Percentiles rank a stretch among this genome's conserved stretches.
phyloP scores from a whole-genome alignment of 2,888 invertebrate species.

The Scrobipalpa costella region DNA sequence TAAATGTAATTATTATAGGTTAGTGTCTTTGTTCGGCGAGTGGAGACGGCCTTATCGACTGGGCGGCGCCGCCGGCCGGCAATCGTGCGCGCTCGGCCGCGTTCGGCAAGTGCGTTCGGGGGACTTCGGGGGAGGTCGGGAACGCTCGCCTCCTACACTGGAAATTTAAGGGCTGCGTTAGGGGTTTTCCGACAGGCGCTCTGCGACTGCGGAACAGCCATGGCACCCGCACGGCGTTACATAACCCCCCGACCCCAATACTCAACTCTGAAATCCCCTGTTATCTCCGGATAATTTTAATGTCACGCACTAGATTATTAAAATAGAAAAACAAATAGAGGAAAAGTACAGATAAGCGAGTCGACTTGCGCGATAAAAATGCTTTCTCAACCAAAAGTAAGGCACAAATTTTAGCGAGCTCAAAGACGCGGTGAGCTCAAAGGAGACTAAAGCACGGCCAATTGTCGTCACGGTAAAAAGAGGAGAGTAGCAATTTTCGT shows the following conservation, averaged over 20 bases:
- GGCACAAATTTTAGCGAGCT: constrained; percentile 34
- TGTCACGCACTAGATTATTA: not conserved
- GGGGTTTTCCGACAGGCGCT: constrained; percentile 62
- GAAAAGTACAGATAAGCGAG: constrained; percentile 26
- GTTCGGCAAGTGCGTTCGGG: constrained; percentile 51
- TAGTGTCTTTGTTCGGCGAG: constrained; percentile 78
- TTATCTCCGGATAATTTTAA: not conserved
- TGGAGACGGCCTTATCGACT: constrained; percentile 81
- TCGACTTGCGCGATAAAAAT: constrained; percentile 16
- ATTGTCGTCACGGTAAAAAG: constrained; percentile 65
- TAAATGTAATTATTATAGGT: constrained; percentile 80
- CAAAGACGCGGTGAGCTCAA: constrained; percentile 49
- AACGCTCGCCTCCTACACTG: constrained; percentile 57
- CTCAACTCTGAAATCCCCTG: constrained; percentile 14
- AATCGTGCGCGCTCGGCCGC: constrained; percentile 57
- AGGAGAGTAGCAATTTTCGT: constrained; percentile 68
- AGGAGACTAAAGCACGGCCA: constrained; percentile 53
- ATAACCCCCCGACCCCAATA: constrained; percentile 50
- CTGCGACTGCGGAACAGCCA: constrained; percentile 55
- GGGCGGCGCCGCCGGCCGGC: constrained; percentile 76
- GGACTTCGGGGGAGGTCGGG: constrained; percentile 55
- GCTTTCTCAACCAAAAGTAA: constrained; percentile 19
- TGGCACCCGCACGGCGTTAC: constrained; percentile 57
- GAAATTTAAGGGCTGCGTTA: constrained; percentile 78
- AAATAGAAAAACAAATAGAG: constrained; percentile 30